phyloP scores from a whole-genome alignment of 2,888 invertebrate genomes.

The Lasioglossum vierecki region DNA sequence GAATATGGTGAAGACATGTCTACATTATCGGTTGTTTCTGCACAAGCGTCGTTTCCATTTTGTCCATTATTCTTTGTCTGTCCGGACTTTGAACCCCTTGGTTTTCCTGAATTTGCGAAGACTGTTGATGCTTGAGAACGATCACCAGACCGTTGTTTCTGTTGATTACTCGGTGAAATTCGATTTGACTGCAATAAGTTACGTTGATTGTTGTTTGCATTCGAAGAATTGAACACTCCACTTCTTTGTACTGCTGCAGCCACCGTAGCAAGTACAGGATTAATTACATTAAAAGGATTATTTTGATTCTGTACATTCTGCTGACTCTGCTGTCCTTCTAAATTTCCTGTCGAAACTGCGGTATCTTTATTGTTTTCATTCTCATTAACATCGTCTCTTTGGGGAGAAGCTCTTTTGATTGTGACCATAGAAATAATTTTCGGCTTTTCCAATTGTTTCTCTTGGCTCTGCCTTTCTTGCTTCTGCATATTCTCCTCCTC shows the following conservation, averaged over 20 bases:
- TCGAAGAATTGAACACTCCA: conserved; percentile 75
- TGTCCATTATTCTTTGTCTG: conserved; percentile 79
- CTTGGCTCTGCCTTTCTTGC: conserved; percentile 63
- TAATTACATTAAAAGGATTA: conserved; percentile 79
- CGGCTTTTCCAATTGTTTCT: conserved; percentile 78
- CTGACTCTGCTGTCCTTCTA: conserved; percentile 72
- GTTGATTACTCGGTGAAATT: conserved; percentile 78
- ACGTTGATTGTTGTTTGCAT: conserved; percentile 74
- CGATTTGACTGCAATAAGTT: conserved; percentile 78
- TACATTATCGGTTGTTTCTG: conserved; percentile 85
- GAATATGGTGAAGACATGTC: conserved; percentile 94
- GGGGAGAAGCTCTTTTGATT: conserved; percentile 80
- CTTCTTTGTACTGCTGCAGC: conserved; percentile 82
- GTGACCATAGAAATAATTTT: conserved; percentile 83
- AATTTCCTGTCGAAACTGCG: conserved; percentile 58
- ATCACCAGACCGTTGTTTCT: conserved; percentile 74
- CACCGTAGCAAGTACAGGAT: conserved; percentile 82
- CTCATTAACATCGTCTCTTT: conserved; percentile 71
- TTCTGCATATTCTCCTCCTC: conserved; percentile 67
- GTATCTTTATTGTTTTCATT: conserved; percentile 64
- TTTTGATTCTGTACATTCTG: conserved; percentile 70
- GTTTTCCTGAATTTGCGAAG: conserved; percentile 79
- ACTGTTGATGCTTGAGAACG: conserved; percentile 79
- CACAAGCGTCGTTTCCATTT: conserved; percentile 82
- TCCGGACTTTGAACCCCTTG: conserved; percentile 69